A percentile compares a stretch with the other conserved stretches of the same genome.
Evolutionary conservation across 2,113 vertebrate genomes (phyloP).

Genomic region (Paedocypris sp.): DNA sequence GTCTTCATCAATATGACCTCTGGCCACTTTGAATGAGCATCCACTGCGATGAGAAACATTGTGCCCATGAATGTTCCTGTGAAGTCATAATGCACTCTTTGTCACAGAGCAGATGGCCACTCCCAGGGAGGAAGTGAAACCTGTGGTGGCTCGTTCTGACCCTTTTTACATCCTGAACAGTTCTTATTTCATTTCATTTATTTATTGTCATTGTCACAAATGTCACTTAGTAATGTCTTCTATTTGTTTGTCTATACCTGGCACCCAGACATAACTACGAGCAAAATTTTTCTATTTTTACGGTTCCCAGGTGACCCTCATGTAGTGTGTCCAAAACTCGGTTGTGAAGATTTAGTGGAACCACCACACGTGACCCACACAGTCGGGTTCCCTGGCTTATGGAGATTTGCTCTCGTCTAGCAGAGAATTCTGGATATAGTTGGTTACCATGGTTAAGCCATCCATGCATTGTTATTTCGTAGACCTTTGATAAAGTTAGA

Average conservation of each 20-base stretch:
- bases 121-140: neutral
- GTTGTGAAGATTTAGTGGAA: neutral
- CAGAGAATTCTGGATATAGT: neutral
- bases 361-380: neutral
- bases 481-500: too few species aligned
- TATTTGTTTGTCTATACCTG: constrained; percentile 22
- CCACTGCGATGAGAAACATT: neutral
- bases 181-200: too few species aligned
- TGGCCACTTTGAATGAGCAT: neutral
- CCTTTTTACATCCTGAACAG: neutral
- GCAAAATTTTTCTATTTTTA: constrained; percentile 27
- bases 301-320: neutral
- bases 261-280: constrained; percentile 19
- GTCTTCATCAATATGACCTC: neutral
- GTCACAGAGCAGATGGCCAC: neutral
- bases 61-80: neutral
- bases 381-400: neutral
- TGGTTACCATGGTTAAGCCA: too few species aligned
- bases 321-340: constrained; percentile 14
- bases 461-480: too few species aligned
- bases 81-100: neutral
- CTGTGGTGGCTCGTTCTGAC: neutral
- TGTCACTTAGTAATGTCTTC: constrained; percentile 8
- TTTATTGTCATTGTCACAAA: too few species aligned
- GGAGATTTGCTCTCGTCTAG: neutral